Percentiles rank a stretch among this genome's conserved stretches.
These are phyloP conservation scores for Sebastes vulpes DNA, from an alignment of 2,797 vertebrate genomes.

Conservation along the genomic window DNA sequence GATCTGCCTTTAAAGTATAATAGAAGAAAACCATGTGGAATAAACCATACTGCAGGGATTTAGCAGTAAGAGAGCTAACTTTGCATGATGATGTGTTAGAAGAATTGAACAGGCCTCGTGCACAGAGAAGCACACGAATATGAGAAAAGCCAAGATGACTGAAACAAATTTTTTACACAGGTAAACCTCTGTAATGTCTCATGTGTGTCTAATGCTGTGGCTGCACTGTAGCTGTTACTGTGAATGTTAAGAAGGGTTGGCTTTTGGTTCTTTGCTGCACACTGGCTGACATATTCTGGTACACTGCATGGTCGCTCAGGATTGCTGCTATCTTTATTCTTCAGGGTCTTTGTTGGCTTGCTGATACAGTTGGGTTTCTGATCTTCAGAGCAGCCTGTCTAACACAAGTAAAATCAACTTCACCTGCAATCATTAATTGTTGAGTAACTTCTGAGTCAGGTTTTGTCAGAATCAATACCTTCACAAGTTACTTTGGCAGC, in stretches of 20 bases:
- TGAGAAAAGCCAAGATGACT: neutral
- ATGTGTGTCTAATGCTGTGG: neutral
- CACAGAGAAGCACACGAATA: neutral
- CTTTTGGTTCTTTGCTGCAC: neutral
- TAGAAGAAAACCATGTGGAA: slow-evolving; percentile 42
- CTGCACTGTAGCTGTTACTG: neutral
- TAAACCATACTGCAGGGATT: slow-evolving; percentile 48
- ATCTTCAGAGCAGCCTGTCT: neutral
- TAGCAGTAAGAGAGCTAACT: slow-evolving; percentile 25
- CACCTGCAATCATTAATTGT: neutral
- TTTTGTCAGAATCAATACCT: neutral
- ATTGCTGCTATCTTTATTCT: neutral
- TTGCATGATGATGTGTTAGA: slow-evolving; percentile 49
- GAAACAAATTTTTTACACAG: neutral
- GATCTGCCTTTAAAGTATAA: slow-evolving; percentile 52
- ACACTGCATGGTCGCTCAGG: neutral
- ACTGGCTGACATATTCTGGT: neutral
- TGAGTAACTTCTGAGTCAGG: neutral
- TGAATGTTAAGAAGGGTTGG: neutral
- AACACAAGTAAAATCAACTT: neutral
- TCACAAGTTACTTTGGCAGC: neutral
- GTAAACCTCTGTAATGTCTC: neutral
- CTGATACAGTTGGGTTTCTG: neutral
- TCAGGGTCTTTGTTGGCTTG: neutral
- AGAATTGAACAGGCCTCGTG: slow-evolving; percentile 20